phyloP scores from a whole-genome alignment of 1,140 invertebrate genomes.

The Sinonovacula constricta region DNA sequence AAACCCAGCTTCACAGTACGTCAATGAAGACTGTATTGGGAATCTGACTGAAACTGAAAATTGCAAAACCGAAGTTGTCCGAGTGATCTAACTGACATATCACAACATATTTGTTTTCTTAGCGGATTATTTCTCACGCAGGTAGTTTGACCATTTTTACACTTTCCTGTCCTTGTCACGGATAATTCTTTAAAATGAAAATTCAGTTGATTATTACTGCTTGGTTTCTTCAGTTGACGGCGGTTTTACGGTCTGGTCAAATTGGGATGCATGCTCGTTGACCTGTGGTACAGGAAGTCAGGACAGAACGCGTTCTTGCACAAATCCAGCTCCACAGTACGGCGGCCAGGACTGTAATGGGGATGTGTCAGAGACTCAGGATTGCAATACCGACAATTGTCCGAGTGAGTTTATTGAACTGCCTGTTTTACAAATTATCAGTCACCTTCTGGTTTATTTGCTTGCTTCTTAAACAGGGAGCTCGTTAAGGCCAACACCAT shows the following conservation, averaged over 20 bases:
- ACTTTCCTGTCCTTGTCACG: too few relatives aligned
- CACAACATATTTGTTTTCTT: background rate
- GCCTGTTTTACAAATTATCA: too few relatives aligned
- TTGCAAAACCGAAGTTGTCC: slow-evolving; percentile 1
- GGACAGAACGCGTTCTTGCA: slow-evolving; percentile 10
- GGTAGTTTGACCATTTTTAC: too few relatives aligned
- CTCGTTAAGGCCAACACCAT: too few relatives aligned
- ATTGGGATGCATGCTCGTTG: background rate
- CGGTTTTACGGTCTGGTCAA: slow-evolving; percentile 1
- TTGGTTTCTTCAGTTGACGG: slow-evolving; percentile 4
- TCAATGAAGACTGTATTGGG: background rate
- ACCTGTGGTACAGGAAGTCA: slow-evolving; percentile 12
- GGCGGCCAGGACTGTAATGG: background rate
- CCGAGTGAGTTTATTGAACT: slow-evolving; percentile 66
- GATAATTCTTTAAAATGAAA: too few relatives aligned
- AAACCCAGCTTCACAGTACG: background rate
- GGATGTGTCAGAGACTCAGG: background rate
- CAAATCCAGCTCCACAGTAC: background rate
- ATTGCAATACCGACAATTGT: slow-evolving; percentile 49
- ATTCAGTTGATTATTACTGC: too few relatives aligned
- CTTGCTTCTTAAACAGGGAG: too few relatives aligned
- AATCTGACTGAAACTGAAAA: background rate
- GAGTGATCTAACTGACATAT: too few relatives aligned
- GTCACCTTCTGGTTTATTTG: too few relatives aligned
- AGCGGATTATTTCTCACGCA: too few relatives aligned